Conservation (phyloP, 2,888 invertebrate species). For the Rotaria socialis region DNA sequence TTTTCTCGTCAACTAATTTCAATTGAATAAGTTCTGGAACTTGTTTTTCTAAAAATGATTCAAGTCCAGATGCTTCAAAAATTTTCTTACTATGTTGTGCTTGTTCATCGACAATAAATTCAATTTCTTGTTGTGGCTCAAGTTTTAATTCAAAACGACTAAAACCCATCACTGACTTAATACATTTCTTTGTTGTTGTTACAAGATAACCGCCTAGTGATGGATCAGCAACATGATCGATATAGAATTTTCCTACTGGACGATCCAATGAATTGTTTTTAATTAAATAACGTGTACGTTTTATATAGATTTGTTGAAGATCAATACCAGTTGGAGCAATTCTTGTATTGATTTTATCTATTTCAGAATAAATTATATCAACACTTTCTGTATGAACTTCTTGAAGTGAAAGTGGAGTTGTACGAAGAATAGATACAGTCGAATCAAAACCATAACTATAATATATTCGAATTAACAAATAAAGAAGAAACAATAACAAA, state of each 20-base stretch:
- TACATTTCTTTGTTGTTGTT: constrained; percentile 9
- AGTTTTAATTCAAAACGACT: background rate
- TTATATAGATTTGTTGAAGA: background rate
- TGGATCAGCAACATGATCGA: constrained; percentile 1
- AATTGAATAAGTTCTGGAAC: background rate
- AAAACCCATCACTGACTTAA: background rate
- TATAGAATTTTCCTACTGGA: background rate
- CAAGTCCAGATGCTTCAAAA: background rate
- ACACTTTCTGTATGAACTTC: constrained; percentile 25
- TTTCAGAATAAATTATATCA: background rate
- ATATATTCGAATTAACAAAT: background rate
- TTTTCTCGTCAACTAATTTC: background rate
- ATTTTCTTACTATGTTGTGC: background rate
- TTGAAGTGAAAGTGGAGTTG: background rate
- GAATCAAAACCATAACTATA: constrained; percentile 22
- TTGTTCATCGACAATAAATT: constrained; percentile 24
- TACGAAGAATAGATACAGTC: constrained; percentile 2
- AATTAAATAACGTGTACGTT: constrained; percentile 23
- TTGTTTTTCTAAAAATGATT: background rate
- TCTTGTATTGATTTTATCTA: background rate
- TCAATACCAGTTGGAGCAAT: background rate
- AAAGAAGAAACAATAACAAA: background rate
- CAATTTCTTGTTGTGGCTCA: constrained; percentile 20
- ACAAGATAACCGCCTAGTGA: constrained; percentile 14
- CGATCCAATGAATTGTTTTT: constrained; percentile 3